A percentile compares a stretch with the other conserved stretches of the same genome.
Conservation (phyloP, 2,797 vertebrate genomes). For the Staurois parvus region DNA sequence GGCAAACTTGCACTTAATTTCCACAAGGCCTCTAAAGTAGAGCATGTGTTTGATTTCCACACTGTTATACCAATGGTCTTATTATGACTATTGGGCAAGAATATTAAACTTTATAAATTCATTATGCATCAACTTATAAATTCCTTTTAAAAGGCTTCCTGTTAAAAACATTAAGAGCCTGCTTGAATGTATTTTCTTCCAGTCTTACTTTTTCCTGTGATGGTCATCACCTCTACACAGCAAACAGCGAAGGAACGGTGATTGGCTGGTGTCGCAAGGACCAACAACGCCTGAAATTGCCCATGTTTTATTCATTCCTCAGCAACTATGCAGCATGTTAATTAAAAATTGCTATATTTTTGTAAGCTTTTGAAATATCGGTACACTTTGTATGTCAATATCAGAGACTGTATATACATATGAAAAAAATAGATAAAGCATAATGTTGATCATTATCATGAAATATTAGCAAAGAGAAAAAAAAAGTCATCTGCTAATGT, state of each 20-base stretch:
- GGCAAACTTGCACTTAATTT: no score
- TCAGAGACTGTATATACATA: neutral
- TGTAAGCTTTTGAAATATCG: neutral
- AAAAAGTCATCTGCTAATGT: neutral
- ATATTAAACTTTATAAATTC: no score
- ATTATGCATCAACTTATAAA: no score
- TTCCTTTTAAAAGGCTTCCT: no score
- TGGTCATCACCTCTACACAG: constrained; percentile 96
- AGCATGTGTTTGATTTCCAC: no score
- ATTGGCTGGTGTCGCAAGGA: constrained; percentile 97
- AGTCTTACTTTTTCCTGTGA: constrained; percentile 98
- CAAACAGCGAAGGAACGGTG: constrained; percentile 93
- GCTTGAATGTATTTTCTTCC: constrained; percentile 63
- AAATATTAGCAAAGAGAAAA: neutral
- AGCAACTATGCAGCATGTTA: constrained; percentile 96
- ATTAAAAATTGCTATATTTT: constrained; percentile 25
- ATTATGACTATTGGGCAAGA: no score
- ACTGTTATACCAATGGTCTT: no score
- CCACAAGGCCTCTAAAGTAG: no score
- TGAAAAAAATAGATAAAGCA: neutral
- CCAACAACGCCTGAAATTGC: constrained; percentile 96
- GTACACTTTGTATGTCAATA: neutral
- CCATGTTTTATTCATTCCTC: constrained; percentile 99
- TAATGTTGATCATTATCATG: neutral
- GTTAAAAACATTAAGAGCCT: neutral